A percentile compares a stretch with the other conserved stretches of the same genome.
phyloP scores from a whole-genome alignment of 2,888 invertebrate species.

The Pardosa pseudoannulata region DNA sequence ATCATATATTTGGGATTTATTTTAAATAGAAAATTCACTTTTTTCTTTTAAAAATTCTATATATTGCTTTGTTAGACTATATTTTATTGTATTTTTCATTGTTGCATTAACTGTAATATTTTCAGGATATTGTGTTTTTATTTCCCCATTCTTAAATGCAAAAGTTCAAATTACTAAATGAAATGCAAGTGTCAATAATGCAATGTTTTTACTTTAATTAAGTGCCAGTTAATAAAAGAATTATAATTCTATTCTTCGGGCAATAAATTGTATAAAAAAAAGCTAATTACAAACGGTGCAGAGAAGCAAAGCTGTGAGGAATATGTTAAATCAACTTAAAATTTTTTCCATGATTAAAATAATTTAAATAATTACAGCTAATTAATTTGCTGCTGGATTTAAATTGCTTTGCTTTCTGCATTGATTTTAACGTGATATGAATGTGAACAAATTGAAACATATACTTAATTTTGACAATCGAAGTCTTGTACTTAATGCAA shows the following conservation, averaged over 20 bases:
- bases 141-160: too few species aligned
- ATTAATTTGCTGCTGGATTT: neutral
- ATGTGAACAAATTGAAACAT: slow-evolving; percentile 50
- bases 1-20: too few species aligned
- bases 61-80: too few species aligned
- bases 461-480: slow-evolving; percentile 70
- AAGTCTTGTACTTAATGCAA: slow-evolving; percentile 48
- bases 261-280: neutral
- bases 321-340: neutral
- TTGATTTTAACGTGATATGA: slow-evolving; percentile 35
- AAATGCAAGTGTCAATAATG: neutral
- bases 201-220: neutral
- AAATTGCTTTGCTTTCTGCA: slow-evolving; percentile 9
- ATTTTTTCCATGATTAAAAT: neutral
- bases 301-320: neutral
- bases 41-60: too few species aligned
- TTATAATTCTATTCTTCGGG: neutral
- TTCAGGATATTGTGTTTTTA: too few species aligned
- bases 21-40: too few species aligned
- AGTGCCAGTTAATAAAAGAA: neutral
- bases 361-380: neutral
- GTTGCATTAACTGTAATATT: too few species aligned
- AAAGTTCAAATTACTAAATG: neutral
- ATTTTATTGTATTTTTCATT: too few species aligned
- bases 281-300: neutral